Base-by-base conservation (phyloP, 2,888 invertebrate genomes). In the Trissolcus japonicus region DNA sequence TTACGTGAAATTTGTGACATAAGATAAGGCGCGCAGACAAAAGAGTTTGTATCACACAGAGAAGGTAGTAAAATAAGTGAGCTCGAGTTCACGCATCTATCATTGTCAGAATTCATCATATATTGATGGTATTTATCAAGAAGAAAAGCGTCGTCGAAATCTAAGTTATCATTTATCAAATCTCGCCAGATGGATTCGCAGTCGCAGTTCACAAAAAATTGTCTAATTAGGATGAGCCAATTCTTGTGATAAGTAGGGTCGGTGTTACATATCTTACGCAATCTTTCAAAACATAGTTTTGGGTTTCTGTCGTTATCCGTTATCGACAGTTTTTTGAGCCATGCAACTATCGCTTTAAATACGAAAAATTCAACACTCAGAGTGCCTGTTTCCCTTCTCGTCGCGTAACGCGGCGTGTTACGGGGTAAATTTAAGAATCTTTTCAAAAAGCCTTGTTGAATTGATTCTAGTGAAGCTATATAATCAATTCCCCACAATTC, bases 391-490 rank as follows among this genome's bases (percentile, higher is more conserved):
- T 46, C 46, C 3, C 16, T 46, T 14, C 46, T 46, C 14, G 14
- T 16, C 14, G 16, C 16, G 4, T 16, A 46, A 0, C 14, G 2
- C 1, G 46, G 46, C 4, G 46, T 46, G 4, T 16, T 46, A 0
- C 46, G 14, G 0, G 16, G 7, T 14, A 46, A 16, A 14, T 46
- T 46, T 4, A 61, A 9, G n/a, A 35, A 2, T 51, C 40, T 61
- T 14, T 61, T 61, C n/a, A 61, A 35, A 41, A 40, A 61, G 4
- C 17, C 61, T 19, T 61, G 51, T 40, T 61, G 51, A n/a, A 61
- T 11, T 6, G 13, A 3, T 61, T 61, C 61, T 6, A 61, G 51
- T 40, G 21, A n/a, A 0, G 35, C 19, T 13, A 51, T 51, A n/a
- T 51, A 61, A 11, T 40, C 19, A 7, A 61, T 35, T 51, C 51